Conservation (phyloP, 2,888 invertebrate genomes). For the Euzophera pinguis region DNA sequence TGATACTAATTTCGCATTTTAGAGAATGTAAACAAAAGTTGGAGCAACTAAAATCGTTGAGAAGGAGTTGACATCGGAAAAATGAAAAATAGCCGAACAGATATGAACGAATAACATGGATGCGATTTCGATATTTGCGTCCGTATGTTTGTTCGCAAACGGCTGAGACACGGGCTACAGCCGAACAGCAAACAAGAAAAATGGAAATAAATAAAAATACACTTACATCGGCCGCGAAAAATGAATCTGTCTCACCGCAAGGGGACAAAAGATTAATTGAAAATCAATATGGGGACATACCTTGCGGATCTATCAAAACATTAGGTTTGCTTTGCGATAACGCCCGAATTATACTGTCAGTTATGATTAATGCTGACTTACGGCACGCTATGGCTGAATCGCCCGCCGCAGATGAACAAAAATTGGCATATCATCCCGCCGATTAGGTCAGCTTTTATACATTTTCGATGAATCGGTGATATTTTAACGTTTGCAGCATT, state of each 20-base stretch:
- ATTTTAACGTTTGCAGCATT: background rate
- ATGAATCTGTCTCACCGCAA: conserved; percentile 60
- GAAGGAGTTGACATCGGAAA: conserved; percentile 20
- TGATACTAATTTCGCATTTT: no score
- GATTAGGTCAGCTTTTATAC: conserved; percentile 20
- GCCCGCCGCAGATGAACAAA: conserved; percentile 44
- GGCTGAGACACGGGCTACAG: conserved; percentile 44
- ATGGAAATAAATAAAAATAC: conserved; percentile 45
- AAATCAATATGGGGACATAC: conserved; percentile 68
- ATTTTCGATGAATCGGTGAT: conserved; percentile 1
- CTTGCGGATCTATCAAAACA: conserved; percentile 69
- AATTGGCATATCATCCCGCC: conserved; percentile 38
- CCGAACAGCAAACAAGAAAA: conserved; percentile 45
- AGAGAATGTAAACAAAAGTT: no score
- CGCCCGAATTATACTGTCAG: conserved; percentile 63
- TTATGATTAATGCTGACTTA: conserved; percentile 68
- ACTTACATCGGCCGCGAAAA: conserved; percentile 48
- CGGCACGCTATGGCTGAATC: conserved; percentile 49
- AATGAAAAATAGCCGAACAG: conserved; percentile 40
- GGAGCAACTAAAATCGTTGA: background rate
- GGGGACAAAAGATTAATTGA: conserved; percentile 75
- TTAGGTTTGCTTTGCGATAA: conserved; percentile 68
- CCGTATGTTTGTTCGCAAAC: conserved; percentile 54
- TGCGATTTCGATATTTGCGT: conserved; percentile 61
- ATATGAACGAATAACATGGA: conserved; percentile 57